Conservation (phyloP, 2,888 invertebrate species). For the Odontocerum albicorne region DNA sequence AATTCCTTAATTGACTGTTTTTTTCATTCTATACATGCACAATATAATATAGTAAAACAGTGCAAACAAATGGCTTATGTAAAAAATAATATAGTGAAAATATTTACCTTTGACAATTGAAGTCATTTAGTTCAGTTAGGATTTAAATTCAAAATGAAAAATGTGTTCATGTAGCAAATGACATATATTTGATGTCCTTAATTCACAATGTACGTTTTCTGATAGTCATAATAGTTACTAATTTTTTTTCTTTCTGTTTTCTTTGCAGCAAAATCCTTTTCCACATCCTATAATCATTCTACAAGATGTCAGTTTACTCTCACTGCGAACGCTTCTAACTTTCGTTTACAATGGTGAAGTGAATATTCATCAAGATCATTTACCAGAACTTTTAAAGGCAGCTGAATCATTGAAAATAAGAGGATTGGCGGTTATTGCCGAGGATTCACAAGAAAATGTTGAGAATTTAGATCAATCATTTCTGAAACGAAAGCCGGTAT, state of each 20-base stretch:
- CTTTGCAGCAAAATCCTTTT: constrained; percentile 68
- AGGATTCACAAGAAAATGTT: constrained; percentile 49
- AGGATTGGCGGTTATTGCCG: constrained; percentile 64
- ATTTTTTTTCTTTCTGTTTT: constrained; percentile 8
- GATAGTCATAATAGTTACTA: neutral
- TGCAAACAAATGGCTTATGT: too few relatives aligned
- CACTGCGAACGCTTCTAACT: constrained; percentile 64
- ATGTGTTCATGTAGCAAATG: too few relatives aligned
- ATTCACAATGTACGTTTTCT: too few relatives aligned
- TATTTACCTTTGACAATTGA: too few relatives aligned
- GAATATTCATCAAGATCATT: constrained; percentile 69
- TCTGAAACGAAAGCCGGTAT: constrained; percentile 4
- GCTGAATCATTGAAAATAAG: constrained; percentile 70
- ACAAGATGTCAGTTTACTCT: constrained; percentile 68
- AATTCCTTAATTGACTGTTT: too few relatives aligned
- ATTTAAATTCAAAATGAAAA: too few relatives aligned
- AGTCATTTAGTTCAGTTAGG: too few relatives aligned
- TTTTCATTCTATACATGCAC: too few relatives aligned
- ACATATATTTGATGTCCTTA: neutral
- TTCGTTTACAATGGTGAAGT: constrained; percentile 78
- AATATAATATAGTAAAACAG: too few relatives aligned
- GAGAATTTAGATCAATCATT: neutral
- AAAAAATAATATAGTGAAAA: too few relatives aligned
- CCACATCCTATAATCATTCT: constrained; percentile 75
- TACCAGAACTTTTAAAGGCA: constrained; percentile 66